These are phyloP conservation scores for Lycophotia porphyrea DNA, from an alignment of 2,888 invertebrate species.

Conservation along the genomic window DNA sequence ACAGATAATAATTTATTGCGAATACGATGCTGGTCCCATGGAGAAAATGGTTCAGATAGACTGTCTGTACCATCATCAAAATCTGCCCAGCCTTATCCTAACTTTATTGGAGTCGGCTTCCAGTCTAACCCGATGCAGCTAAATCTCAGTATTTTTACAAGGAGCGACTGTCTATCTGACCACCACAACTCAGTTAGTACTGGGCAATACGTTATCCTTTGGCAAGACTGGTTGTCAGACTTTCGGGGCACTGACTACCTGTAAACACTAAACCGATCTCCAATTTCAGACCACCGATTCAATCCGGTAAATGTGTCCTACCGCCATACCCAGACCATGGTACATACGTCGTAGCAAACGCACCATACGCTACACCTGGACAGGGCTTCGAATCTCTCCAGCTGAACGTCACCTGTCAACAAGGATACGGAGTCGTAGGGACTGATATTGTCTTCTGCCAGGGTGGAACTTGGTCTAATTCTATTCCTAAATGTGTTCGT, in stretches of 20 bases:
- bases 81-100: not conserved
- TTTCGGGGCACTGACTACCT: too few species aligned
- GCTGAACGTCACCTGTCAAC: slow-evolving; percentile 75
- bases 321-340: slow-evolving; percentile 78
- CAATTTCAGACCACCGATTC: slow-evolving; percentile 59
- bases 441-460: slow-evolving; percentile 68
- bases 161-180: not conserved
- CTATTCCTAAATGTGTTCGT: slow-evolving; percentile 67
- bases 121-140: not conserved
- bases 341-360: slow-evolving; percentile 69
- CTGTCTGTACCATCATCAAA: too few species aligned
- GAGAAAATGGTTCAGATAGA: too few species aligned
- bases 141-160: not conserved
- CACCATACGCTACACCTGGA: slow-evolving; percentile 72
- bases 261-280: not conserved
- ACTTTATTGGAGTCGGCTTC: not conserved
- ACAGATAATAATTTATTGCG: not conserved
- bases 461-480: slow-evolving; percentile 74
- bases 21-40: too few species aligned
- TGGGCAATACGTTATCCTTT: too few species aligned
- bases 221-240: too few species aligned
- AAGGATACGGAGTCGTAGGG: slow-evolving; percentile 73
- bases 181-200: too few species aligned
- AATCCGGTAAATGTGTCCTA: slow-evolving; percentile 72
- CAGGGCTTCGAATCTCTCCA: slow-evolving; percentile 67